Percentiles rank a stretch among this genome's conserved stretches.
Evolutionary conservation across 1,140 invertebrate genomes (phyloP).

Genomic region (Chionoecetes opilio): DNA sequence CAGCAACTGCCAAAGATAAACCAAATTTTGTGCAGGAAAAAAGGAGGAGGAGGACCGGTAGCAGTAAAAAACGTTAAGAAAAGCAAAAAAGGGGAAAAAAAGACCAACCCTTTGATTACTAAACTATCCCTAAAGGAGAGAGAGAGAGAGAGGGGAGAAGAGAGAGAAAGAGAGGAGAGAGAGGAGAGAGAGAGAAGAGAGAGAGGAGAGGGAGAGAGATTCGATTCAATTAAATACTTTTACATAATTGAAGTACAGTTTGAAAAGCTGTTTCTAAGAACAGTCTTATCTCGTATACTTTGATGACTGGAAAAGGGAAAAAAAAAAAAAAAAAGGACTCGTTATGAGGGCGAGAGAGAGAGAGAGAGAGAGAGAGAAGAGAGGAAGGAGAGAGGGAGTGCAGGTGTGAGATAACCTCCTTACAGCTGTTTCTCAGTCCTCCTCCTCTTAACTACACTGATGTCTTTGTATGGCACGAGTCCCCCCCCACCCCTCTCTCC

Average conservation of each 20-base stretch:
- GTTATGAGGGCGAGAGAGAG: neutral
- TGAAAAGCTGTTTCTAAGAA: too few relatives aligned
- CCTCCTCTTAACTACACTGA: neutral
- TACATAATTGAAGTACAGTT: too few relatives aligned
- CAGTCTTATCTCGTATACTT: too few relatives aligned
- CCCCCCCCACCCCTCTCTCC: neutral
- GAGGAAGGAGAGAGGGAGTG: neutral
- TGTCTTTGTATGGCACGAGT: neutral
- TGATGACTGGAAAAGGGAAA: neutral
- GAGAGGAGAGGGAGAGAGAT: neutral
- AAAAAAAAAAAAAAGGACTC: neutral
- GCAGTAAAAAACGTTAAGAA: too few relatives aligned
- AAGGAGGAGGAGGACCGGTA: too few relatives aligned
- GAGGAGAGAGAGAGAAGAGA: neutral
- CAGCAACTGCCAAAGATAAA: too few relatives aligned
- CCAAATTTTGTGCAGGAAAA: too few relatives aligned
- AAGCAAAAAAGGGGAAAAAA: too few relatives aligned
- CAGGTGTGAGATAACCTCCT: constrained; percentile 1
- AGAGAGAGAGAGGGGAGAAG: neutral
- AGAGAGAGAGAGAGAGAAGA: constrained; percentile 36
- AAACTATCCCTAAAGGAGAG: too few relatives aligned
- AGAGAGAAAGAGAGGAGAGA: neutral
- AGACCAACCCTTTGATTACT: too few relatives aligned
- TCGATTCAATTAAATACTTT: too few relatives aligned
- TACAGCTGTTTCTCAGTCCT: neutral